A percentile compares a stretch with the other conserved stretches of the same genome.
Evolutionary conservation across 2,888 invertebrate species (phyloP).

Genomic region (Scaeva pyrastri): DNA sequence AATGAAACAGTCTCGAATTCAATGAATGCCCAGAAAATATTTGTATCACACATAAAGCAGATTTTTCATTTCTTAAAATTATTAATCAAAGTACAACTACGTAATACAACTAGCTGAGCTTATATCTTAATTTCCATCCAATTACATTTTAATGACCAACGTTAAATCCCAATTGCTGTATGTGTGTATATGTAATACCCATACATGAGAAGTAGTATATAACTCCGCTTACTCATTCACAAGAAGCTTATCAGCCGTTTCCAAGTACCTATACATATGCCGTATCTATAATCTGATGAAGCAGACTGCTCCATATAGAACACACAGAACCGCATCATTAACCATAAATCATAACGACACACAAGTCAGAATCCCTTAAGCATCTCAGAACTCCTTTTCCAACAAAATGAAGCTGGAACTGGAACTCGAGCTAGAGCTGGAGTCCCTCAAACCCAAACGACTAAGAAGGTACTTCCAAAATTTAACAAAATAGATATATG

Average conservation of each 20-base stretch:
- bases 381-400: constrained; percentile 45
- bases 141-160: constrained; percentile 36
- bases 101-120: not conserved
- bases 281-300: not conserved
- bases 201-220: not conserved
- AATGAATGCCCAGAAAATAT: too few relatives aligned
- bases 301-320: not conserved
- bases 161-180: constrained; percentile 25
- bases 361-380: constrained; percentile 49
- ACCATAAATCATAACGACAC: constrained; percentile 61
- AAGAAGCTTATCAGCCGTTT: constrained; percentile 36
- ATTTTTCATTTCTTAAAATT: not conserved
- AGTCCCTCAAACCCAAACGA: not conserved
- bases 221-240: constrained; percentile 51
- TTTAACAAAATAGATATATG: constrained; percentile 6
- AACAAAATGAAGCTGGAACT: not conserved
- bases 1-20: too few relatives aligned
- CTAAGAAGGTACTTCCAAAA: constrained; percentile 43
- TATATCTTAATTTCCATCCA: not conserved
- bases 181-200: too few relatives aligned
- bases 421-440: too few relatives aligned
- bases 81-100: not conserved
- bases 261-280: not conserved
- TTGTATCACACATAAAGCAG: too few relatives aligned
- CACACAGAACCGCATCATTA: not conserved